Percentiles rank a stretch among this genome's conserved stretches.
Evolutionary conservation across 2,113 vertebrate genomes (phyloP).

Genomic region (Athene cunicularia): DNA sequence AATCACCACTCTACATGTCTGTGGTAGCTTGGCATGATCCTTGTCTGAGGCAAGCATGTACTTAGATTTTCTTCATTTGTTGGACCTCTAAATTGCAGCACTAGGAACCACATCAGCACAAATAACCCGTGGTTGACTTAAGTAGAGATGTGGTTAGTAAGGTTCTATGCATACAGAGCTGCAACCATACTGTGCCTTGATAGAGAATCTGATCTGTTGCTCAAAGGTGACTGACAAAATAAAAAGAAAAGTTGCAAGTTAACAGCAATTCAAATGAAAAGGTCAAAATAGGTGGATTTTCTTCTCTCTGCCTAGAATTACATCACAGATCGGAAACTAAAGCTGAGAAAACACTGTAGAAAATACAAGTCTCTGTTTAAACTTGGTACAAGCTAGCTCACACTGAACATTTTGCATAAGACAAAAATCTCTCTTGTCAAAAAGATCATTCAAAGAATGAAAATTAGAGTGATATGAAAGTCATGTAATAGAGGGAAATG

Average conservation of each 20-base stretch:
- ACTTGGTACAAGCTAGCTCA: neutral
- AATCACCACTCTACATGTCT: neutral
- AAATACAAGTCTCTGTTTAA: conserved; percentile 9
- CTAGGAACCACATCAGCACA: neutral
- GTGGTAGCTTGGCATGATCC: neutral
- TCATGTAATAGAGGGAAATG: neutral
- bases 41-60: neutral
- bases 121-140: neutral
- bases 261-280: conserved; percentile 50
- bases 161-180: neutral
- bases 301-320: neutral
- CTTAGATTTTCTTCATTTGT: neutral
- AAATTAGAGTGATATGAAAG: neutral
- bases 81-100: neutral
- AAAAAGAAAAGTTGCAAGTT: neutral
- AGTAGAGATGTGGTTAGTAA: neutral
- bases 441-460: neutral
- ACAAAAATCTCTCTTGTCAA: neutral
- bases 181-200: conserved; percentile 2
- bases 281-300: conserved; percentile 29
- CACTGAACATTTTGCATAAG: neutral
- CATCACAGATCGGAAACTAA: conserved; percentile 34
- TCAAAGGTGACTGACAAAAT: conserved; percentile 2
- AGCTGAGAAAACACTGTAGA: neutral
- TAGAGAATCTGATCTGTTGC: neutral